Percentiles rank a stretch among this genome's conserved stretches.
These are phyloP conservation scores for Drosophila fulvimacula DNA, from an alignment of 2,888 invertebrate species.

Conservation along the genomic window DNA sequence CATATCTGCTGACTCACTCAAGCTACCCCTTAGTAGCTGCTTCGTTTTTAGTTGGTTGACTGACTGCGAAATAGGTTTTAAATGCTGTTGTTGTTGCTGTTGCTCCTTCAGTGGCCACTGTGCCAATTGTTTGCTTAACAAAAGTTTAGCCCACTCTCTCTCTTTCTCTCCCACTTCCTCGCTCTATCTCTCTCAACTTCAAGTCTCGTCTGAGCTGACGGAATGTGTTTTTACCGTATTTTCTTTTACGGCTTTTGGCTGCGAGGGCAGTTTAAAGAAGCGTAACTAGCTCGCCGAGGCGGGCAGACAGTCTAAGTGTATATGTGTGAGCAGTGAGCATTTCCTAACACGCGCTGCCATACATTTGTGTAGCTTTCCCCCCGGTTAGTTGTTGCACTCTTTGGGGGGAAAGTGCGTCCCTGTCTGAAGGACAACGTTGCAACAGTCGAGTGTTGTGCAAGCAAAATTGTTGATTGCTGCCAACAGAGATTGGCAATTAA, in stretches of 20 bases:
- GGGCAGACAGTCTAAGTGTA: neutral
- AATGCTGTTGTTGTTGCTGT: slow-evolving; percentile 59
- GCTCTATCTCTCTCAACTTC: slow-evolving; percentile 21
- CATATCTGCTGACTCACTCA: neutral
- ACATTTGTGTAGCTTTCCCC: slow-evolving; percentile 32
- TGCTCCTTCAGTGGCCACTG: slow-evolving; percentile 59
- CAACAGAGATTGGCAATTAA: slow-evolving; percentile 84
- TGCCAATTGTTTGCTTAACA: slow-evolving; percentile 82
- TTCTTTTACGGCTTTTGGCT: slow-evolving; percentile 66
- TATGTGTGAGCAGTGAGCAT: slow-evolving; percentile 4
- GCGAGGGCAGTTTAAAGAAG: slow-evolving; percentile 70
- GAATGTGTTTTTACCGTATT: slow-evolving; percentile 53
- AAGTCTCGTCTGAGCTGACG: slow-evolving; percentile 24
- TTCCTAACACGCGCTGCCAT: slow-evolving; percentile 3
- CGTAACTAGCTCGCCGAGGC: slow-evolving; percentile 59
- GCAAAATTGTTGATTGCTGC: slow-evolving; percentile 82
- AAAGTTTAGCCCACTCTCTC: slow-evolving; percentile 67
- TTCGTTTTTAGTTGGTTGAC: slow-evolving; percentile 69
- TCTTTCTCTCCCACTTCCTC: neutral
- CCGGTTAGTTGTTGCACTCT: slow-evolving; percentile 50
- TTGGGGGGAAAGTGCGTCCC: slow-evolving; percentile 33
- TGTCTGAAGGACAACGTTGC: slow-evolving; percentile 77
- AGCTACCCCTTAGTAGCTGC: slow-evolving; percentile 15
- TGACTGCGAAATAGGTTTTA: slow-evolving; percentile 71
- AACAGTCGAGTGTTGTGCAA: slow-evolving; percentile 82